phyloP scores from a whole-genome alignment of 1,140 invertebrate species.

The Leptinotarsa undecemlineata region DNA sequence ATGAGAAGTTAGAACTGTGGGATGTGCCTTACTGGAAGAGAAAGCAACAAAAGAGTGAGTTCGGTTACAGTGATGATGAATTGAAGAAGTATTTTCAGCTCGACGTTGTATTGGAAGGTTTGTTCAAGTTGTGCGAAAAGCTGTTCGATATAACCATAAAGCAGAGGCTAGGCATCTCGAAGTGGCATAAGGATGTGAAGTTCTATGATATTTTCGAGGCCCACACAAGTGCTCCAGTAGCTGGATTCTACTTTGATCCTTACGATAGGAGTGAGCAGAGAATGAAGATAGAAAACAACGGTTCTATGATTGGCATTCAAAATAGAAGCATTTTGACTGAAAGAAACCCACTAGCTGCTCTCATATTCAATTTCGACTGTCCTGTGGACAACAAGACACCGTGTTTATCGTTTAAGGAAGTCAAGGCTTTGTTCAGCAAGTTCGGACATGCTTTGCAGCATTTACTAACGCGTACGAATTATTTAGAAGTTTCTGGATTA shows the following conservation, averaged over 20 bases:
- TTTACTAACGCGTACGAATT: conserved; percentile 76
- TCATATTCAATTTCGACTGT: conserved; percentile 82
- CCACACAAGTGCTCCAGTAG: conserved; percentile 67
- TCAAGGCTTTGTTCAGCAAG: conserved; percentile 77
- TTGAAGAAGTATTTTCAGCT: conserved; percentile 84
- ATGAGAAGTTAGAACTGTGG: conserved; percentile 71
- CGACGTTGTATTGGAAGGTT: conserved; percentile 71
- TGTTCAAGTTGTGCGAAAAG: conserved; percentile 75
- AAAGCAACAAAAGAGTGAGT: conserved; percentile 68
- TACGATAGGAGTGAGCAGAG: conserved; percentile 71
- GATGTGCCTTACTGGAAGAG: conserved; percentile 87
- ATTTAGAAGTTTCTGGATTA: conserved; percentile 80
- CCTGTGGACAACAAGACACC: conserved; percentile 66
- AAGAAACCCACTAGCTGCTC: conserved; percentile 71
- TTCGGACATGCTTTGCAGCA: conserved; percentile 86
- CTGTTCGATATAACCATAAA: conserved; percentile 85
- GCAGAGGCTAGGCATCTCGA: conserved; percentile 65
- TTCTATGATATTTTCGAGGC: conserved; percentile 81
- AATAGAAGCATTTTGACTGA: conserved; percentile 66
- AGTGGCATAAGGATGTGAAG: conserved; percentile 85
- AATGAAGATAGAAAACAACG: conserved; percentile 59
- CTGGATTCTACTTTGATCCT: conserved; percentile 83
- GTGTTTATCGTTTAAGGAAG: conserved; percentile 75
- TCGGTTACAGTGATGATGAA: conserved; percentile 70
- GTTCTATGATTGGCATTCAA: conserved; percentile 71